Evolutionary conservation across 2,888 invertebrate genomes (phyloP).

Genomic region (Oxytorus armatus): DNA sequence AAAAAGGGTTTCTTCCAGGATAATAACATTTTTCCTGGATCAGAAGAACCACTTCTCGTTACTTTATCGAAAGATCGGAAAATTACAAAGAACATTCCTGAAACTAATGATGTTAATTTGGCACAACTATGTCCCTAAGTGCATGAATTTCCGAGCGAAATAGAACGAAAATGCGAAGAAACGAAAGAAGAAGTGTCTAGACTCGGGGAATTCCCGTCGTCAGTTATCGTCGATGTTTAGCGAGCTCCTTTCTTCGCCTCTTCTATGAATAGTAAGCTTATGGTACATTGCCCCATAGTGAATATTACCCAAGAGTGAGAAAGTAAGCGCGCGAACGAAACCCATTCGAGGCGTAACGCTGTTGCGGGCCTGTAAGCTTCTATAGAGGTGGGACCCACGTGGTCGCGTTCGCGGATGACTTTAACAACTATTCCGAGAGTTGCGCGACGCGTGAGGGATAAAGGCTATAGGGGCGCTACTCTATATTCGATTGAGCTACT

Average conservation of each 20-base stretch:
- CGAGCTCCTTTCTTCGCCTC: neutral
- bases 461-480: neutral
- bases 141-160: neutral
- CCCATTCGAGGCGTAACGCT: slow-evolving; percentile 27
- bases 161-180: neutral
- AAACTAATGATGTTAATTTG: too few species aligned
- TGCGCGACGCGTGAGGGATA: slow-evolving; percentile 68
- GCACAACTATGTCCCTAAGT: too few species aligned
- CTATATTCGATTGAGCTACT: slow-evolving; percentile 36
- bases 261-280: slow-evolving; percentile 28
- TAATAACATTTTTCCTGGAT: too few species aligned
- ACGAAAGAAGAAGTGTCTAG: slow-evolving; percentile 2
- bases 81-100: too few species aligned
- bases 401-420: slow-evolving; percentile 36
- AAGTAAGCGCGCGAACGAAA: slow-evolving; percentile 24
- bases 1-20: too few species aligned
- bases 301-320: slow-evolving; percentile 1
- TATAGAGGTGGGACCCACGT: slow-evolving; percentile 54
- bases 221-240: slow-evolving; percentile 4
- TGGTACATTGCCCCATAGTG: neutral
- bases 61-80: too few species aligned
- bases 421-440: slow-evolving; percentile 66
- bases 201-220: slow-evolving; percentile 27
- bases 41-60: too few species aligned
- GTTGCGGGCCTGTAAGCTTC: neutral